These are phyloP conservation scores for Spizaetus ornatus DNA, from an alignment of 2,113 vertebrate genomes.

Conservation along the genomic window DNA sequence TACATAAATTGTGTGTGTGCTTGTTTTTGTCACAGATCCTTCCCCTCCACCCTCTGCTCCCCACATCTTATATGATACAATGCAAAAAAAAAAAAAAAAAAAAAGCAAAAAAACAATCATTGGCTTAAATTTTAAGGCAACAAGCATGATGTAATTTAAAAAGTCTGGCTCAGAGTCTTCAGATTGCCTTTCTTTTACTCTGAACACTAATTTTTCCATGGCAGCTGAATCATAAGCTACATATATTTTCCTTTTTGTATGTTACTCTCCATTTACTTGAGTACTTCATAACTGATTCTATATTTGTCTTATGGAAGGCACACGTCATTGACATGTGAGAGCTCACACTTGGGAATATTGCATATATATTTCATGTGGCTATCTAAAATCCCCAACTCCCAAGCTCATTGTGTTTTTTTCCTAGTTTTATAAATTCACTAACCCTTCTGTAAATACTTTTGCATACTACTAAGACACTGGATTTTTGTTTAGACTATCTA, in stretches of 20 bases:
- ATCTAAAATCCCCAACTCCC: background rate
- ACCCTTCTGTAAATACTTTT: background rate
- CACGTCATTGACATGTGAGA: background rate
- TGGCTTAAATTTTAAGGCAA: background rate
- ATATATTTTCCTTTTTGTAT: background rate
- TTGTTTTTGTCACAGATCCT: conserved; percentile 84
- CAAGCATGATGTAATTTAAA: background rate
- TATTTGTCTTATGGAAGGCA: background rate
- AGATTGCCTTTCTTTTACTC: background rate
- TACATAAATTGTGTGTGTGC: conserved; percentile 79
- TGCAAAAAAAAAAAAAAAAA: conserved; percentile 64
- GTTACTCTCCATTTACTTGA: background rate
- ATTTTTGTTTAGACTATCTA: background rate
- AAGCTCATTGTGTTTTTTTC: background rate
- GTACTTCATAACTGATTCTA: background rate
- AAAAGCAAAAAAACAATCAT: background rate
- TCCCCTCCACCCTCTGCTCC: conserved; percentile 44
- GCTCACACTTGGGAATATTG: background rate
- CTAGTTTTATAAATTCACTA: background rate
- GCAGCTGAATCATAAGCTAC: background rate
- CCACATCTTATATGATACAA: conserved; percentile 76
- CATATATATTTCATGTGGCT: background rate
- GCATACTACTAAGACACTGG: background rate
- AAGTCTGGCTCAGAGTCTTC: background rate
- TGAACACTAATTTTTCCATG: background rate